phyloP scores from a whole-genome alignment of 2,113 vertebrate genomes.

The Dolichotis patagonum region DNA sequence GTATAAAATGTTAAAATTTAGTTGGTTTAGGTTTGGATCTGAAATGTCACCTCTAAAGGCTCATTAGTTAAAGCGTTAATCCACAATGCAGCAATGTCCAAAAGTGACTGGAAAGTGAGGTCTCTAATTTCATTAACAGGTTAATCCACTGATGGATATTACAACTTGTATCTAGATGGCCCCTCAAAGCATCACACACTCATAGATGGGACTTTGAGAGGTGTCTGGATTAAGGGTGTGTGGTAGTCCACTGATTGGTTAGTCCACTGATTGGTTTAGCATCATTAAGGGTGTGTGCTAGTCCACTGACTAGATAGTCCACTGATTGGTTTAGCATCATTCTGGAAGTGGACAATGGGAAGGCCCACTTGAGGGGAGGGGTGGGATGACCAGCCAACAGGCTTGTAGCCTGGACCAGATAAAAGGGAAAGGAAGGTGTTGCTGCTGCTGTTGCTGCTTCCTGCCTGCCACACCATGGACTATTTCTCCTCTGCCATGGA shows the following conservation, averaged over 20 bases:
- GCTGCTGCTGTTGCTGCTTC: neutral
- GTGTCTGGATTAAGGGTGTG: neutral
- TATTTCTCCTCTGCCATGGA: neutral
- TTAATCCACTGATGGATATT: neutral
- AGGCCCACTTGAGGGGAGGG: neutral
- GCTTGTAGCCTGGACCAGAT: neutral
- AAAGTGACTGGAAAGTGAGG: neutral
- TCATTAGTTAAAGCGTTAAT: neutral
- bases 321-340: neutral
- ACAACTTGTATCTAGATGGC: neutral
- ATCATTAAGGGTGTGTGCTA: too few species aligned
- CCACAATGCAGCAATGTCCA: neutral
- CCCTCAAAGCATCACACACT: neutral
- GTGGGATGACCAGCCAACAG: neutral
- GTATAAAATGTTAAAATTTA: constrained; percentile 33
- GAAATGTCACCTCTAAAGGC: neutral
- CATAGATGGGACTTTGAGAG: neutral
- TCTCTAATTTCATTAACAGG: neutral
- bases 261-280: neutral
- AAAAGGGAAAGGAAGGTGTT: neutral
- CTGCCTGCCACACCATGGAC: neutral
- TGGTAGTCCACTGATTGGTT: too few species aligned
- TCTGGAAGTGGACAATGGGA: neutral
- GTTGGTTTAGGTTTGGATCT: neutral
- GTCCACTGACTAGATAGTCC: too few species aligned